Conservation (phyloP, 2,797 vertebrate genomes). For the Phoxinus dragarum region DNA sequence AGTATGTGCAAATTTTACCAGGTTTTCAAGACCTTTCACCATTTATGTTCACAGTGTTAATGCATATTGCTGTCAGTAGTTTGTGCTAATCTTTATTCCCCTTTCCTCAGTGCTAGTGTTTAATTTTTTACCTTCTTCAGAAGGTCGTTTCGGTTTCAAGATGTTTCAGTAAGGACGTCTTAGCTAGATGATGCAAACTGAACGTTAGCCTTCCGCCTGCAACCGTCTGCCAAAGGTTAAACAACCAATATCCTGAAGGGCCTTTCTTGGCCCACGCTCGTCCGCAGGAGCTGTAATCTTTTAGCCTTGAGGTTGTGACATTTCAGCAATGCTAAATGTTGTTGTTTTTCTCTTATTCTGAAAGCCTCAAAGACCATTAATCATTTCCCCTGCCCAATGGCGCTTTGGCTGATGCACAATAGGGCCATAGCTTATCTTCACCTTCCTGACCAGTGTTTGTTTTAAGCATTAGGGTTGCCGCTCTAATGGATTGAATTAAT, state of each 20-base stretch:
- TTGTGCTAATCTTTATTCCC: not conserved
- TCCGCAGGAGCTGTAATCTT: slow-evolving; percentile 65
- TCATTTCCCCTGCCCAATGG: slow-evolving; percentile 60
- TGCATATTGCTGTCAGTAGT: not conserved
- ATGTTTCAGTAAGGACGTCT: not conserved
- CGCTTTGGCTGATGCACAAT: slow-evolving; percentile 53
- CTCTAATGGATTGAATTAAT: slow-evolving; percentile 81
- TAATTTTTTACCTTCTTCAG: not conserved
- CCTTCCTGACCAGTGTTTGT: slow-evolving; percentile 74
- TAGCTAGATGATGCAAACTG: not conserved
- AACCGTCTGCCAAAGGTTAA: slow-evolving; percentile 65
- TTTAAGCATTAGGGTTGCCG: slow-evolving; percentile 77
- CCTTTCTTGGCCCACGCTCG: slow-evolving; percentile 52
- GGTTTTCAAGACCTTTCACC: not conserved
- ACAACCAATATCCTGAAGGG: slow-evolving; percentile 67
- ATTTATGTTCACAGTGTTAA: not conserved
- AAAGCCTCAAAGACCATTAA: slow-evolving; percentile 72
- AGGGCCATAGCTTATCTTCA: slow-evolving; percentile 56
- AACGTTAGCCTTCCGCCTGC: slow-evolving; percentile 51
- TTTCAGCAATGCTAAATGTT: slow-evolving; percentile 67
- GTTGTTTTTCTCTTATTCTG: slow-evolving; percentile 68
- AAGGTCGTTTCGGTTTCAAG: not conserved
- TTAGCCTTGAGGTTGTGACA: slow-evolving; percentile 64
- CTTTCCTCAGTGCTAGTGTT: not conserved
- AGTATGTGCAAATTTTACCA: not conserved